phyloP scores from a whole-genome alignment of 64 coral and sea anemone genomes.

The Stylophora pistillata region DNA sequence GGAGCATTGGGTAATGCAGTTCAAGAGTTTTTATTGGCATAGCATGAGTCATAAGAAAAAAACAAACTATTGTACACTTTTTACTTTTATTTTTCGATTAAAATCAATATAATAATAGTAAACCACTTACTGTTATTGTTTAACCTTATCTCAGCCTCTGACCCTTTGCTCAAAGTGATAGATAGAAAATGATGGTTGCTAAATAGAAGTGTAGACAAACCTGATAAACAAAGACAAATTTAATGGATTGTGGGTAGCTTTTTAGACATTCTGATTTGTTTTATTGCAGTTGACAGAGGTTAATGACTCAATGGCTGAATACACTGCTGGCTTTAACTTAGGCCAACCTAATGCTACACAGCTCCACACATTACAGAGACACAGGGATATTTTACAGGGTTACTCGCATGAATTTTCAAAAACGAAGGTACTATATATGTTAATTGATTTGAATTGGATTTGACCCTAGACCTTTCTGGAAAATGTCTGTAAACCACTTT shows the following conservation, averaged over 20 bases:
- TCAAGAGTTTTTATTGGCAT: too few relatives aligned
- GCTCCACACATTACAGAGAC: slow-evolving; percentile 94
- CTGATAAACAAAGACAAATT: not conserved
- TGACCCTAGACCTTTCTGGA: not conserved
- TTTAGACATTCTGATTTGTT: not conserved
- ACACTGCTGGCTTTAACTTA: slow-evolving; percentile 77
- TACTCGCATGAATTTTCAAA: slow-evolving; percentile 98
- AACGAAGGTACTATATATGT: slow-evolving; percentile 68
- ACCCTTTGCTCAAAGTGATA: too few relatives aligned
- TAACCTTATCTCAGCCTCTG: too few relatives aligned
- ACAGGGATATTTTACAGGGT: slow-evolving; percentile 94
- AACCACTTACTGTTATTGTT: too few relatives aligned
- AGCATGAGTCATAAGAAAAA: too few relatives aligned
- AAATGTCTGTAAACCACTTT: not conserved
- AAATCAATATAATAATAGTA: too few relatives aligned
- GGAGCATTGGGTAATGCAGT: too few relatives aligned
- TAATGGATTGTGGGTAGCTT: not conserved
- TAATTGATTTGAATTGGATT: not conserved
- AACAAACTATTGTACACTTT: too few relatives aligned
- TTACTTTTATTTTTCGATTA: too few relatives aligned
- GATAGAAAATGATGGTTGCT: too few relatives aligned
- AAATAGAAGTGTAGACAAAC: not conserved
- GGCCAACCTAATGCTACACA: slow-evolving; percentile 93
- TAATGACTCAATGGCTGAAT: slow-evolving; percentile 96
- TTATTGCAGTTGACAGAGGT: slow-evolving; percentile 78